Conservation (phyloP, 1,140 invertebrate genomes). For the Hirudo medicinalis region DNA sequence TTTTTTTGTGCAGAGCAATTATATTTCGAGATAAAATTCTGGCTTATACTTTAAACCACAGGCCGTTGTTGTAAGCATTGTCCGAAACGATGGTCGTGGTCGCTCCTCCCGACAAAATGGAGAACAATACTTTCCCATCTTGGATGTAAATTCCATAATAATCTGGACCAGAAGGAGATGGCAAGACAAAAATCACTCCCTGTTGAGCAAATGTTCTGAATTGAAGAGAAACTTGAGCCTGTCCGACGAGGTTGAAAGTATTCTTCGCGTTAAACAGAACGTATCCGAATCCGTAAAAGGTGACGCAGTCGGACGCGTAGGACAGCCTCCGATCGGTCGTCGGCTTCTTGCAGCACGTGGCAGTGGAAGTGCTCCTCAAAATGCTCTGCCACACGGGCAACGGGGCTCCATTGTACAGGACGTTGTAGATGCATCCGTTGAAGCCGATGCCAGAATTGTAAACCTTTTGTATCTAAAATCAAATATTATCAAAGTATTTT, state of each 20-base stretch:
- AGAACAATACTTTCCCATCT: conserved; percentile 14
- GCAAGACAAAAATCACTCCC: conserved; percentile 19
- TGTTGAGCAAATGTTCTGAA: conserved; percentile 21
- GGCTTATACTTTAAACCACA: conserved; percentile 19
- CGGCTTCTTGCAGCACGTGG: conserved; percentile 19
- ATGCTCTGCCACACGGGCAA: conserved; percentile 19
- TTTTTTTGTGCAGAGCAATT: neutral
- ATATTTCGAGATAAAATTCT: neutral
- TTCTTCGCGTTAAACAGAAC: neutral
- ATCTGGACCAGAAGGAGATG: neutral
- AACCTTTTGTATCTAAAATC: conserved; percentile 6
- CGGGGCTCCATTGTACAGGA: conserved; percentile 18
- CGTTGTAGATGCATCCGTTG: conserved; percentile 21
- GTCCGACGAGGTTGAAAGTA: neutral
- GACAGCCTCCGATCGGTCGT: neutral
- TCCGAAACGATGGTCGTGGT: neutral
- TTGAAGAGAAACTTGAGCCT: conserved; percentile 18
- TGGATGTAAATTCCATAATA: conserved; percentile 20
- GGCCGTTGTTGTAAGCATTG: conserved; percentile 19
- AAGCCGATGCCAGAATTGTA: conserved; percentile 17
- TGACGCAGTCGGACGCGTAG: conserved; percentile 14
- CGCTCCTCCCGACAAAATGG: conserved; percentile 2
- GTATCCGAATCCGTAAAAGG: conserved; percentile 20
- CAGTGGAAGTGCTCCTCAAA: conserved; percentile 13
- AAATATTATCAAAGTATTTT: neutral